Evolutionary conservation across 1,140 invertebrate genomes (phyloP).

Genomic region (Drosophila subobscura): DNA sequence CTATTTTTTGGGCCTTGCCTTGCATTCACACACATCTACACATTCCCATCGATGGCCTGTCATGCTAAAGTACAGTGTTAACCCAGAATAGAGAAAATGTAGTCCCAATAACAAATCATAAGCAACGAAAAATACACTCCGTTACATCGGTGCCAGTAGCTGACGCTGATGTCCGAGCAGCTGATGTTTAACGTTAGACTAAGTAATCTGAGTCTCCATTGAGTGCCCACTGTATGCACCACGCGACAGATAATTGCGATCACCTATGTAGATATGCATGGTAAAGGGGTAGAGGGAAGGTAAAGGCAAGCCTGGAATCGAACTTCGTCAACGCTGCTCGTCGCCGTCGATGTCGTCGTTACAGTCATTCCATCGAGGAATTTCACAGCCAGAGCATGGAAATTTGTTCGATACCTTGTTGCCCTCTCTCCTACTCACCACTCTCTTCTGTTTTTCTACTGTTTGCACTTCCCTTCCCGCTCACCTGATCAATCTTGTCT

Average conservation of each 20-base stretch:
- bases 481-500: too few relatives aligned
- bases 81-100: background rate
- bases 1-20: too few relatives aligned
- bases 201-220: too few relatives aligned
- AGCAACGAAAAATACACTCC: too few relatives aligned
- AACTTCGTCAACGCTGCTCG: constrained; percentile 26
- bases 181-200: too few relatives aligned
- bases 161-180: too few relatives aligned
- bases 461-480: too few relatives aligned
- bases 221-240: constrained; percentile 40
- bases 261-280: background rate
- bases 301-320: constrained; percentile 30
- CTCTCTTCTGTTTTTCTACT: constrained; percentile 38
- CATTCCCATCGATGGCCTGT: too few relatives aligned
- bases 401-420: constrained; percentile 79
- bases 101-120: too few relatives aligned
- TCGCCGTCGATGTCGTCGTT: constrained; percentile 43
- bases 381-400: constrained; percentile 77
- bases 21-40: too few relatives aligned
- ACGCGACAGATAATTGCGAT: constrained; percentile 38
- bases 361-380: constrained; percentile 60
- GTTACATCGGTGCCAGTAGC: too few relatives aligned
- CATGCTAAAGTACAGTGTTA: too few relatives aligned
- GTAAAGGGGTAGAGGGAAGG: constrained; percentile 26
- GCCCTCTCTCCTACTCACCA: constrained; percentile 5